These are phyloP conservation scores for Mythimna pallens DNA, from an alignment of 2,888 invertebrate species.

Conservation along the genomic window DNA sequence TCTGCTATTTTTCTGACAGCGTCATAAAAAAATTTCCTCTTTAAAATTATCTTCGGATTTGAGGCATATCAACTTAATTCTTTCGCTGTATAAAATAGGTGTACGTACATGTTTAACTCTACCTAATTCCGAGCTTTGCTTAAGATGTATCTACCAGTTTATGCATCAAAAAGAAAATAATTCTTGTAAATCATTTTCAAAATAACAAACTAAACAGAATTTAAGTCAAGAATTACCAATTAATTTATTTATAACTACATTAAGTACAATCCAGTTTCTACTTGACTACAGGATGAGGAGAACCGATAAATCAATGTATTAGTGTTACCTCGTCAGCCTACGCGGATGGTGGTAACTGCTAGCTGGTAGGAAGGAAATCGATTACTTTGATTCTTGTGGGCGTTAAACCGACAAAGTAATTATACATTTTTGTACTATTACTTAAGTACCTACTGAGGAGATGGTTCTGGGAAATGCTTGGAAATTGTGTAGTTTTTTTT, in stretches of 20 bases:
- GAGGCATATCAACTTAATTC: too few relatives aligned
- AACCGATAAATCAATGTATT: conserved; percentile 58
- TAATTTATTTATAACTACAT: conserved; percentile 41
- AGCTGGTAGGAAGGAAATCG: conserved; percentile 14
- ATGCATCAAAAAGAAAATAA: background rate
- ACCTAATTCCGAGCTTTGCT: too few relatives aligned
- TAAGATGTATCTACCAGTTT: background rate
- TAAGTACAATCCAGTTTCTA: conserved; percentile 29
- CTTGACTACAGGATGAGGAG: conserved; percentile 20
- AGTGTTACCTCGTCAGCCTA: conserved; percentile 43
- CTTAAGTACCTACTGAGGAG: background rate
- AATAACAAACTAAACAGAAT: background rate
- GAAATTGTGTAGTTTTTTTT: background rate
- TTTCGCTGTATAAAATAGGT: too few relatives aligned
- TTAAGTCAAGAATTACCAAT: conserved; percentile 8
- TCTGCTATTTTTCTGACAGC: too few relatives aligned
- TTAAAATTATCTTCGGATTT: too few relatives aligned
- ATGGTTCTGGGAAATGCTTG: background rate
- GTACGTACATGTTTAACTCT: too few relatives aligned
- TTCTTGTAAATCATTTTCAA: background rate
- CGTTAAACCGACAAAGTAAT: conserved; percentile 28
- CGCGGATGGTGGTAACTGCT: conserved; percentile 20
- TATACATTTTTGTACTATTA: background rate
- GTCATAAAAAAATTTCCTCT: too few relatives aligned
- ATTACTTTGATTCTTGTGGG: conserved; percentile 24